These are phyloP conservation scores for Ammodramus savannarum DNA, from an alignment of 2,113 vertebrate species.

Conservation along the genomic window DNA sequence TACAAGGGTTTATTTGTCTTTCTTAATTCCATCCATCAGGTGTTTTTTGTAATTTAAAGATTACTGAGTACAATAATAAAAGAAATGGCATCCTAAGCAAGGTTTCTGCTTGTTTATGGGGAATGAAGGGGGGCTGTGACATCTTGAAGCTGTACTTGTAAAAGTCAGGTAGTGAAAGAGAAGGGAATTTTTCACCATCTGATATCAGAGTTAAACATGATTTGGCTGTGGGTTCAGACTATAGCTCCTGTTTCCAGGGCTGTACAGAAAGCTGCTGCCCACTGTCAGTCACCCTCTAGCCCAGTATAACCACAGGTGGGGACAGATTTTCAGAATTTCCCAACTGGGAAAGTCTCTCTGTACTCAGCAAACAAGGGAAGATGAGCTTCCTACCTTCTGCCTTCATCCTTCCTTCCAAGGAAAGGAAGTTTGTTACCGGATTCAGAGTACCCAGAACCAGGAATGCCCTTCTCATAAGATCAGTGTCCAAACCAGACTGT, in stretches of 20 bases:
- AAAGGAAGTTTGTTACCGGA: neutral
- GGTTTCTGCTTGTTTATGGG: neutral
- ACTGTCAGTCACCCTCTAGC: neutral
- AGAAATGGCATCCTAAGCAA: neutral
- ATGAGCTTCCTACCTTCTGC: neutral
- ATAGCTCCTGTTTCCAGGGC: neutral
- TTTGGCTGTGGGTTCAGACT: neutral
- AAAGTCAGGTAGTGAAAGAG: neutral
- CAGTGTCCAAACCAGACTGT: neutral
- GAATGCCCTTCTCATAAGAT: fast-evolving
- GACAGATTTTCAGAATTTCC: neutral
- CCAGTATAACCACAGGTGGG: neutral
- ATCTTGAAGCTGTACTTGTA: neutral
- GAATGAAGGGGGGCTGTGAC: neutral
- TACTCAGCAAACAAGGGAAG: neutral
- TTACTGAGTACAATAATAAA: neutral
- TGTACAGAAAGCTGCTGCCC: neutral
- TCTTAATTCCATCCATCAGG: neutral
- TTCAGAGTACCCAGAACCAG: neutral
- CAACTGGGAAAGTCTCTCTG: neutral
- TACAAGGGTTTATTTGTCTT: neutral
- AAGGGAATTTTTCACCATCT: neutral
- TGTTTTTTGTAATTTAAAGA: neutral
- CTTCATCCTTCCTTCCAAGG: neutral
- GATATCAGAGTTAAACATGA: neutral